Evolutionary conservation across 1,140 invertebrate species (phyloP), one percentile per base, ranked within the genome.

Genomic region (Pantala flavescens): DNA sequence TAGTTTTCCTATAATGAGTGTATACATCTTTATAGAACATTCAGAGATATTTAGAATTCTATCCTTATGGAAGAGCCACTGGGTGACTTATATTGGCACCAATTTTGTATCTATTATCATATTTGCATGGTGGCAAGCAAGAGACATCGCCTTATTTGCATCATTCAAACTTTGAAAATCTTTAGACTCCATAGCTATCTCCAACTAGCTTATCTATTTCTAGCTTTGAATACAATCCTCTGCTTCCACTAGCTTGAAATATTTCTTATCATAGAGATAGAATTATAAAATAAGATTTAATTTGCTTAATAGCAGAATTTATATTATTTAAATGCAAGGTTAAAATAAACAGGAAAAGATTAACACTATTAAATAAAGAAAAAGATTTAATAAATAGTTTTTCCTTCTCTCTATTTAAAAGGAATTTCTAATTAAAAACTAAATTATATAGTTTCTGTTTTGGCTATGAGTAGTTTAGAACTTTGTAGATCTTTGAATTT

Each of bases 1-100:
- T 63, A 63, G 49, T 63, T 63, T 63, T 63, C 49, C 49, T 63
- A 16, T 63, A 16, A 63, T 63, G 49, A 63, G 49, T 63, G 49
- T 12, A 63, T 63, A 63, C n/a, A 63, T 63, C 28, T 63, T 12
- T 63, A 63, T 63, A 63, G 49, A 63, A 19, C 3, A 19, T 63
- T 21, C 49, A 63, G n/a, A 16, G n/a, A 3, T 63, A 19, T 12
- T 63, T 63, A 63, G 49, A 63, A 3, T 63, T 21, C 49, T 63
- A 21, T 63, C 49, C 49, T 63, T 63, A 63, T 63, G 14, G n/a
- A 21, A 63, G 49, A 63, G 49, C 49, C n/a, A 21, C 49, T 19
- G 49, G 49, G 49, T 63, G 3, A 63, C n/a, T 21, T 63, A 19
- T 21, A 63, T 63, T 63, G 49, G 49, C 49, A 63, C 49, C 49